Evolutionary conservation across 2,113 vertebrate genomes (phyloP).

Genomic region (Sander lucioperca): DNA sequence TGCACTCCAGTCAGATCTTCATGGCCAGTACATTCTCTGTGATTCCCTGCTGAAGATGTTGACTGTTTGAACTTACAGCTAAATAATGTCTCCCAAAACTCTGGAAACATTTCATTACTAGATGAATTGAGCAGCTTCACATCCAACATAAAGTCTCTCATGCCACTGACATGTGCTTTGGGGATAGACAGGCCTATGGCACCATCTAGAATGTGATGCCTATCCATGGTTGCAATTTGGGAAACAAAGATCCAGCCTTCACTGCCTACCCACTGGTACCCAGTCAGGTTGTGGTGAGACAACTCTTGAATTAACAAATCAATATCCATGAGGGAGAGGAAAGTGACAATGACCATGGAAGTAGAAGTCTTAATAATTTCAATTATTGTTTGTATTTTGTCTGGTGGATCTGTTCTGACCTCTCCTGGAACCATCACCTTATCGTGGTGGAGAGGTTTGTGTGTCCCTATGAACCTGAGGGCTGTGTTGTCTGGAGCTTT

Average conservation of each 20-base stretch:
- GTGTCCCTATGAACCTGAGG: too few species aligned
- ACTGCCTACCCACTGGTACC: slow-evolving; percentile 50
- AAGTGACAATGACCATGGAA: too few species aligned
- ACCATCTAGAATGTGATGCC: slow-evolving; percentile 74
- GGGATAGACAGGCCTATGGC: slow-evolving; percentile 81
- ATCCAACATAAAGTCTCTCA: slow-evolving; percentile 79
- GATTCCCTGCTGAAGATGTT: background rate
- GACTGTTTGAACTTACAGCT: slow-evolving; percentile 61
- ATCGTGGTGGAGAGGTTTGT: too few species aligned
- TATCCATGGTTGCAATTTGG: slow-evolving; percentile 63
- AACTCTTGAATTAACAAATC: too few species aligned
- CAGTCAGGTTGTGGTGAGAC: too few species aligned
- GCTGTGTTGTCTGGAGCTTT: too few species aligned
- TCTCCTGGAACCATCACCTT: too few species aligned
- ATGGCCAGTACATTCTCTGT: slow-evolving; percentile 70
- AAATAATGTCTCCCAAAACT: slow-evolving; percentile 81
- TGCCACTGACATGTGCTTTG: slow-evolving; percentile 71
- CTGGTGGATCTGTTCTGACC: too few species aligned
- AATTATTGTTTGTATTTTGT: too few species aligned
- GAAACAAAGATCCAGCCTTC: slow-evolving; percentile 82
- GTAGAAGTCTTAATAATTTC: too few species aligned
- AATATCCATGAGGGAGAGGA: too few species aligned
- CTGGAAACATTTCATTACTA: slow-evolving; percentile 65
- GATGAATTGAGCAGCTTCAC: slow-evolving; percentile 66
- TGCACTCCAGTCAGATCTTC: slow-evolving; percentile 72